These are phyloP conservation scores for Mimas tiliae DNA, from an alignment of 2,888 invertebrate genomes.

Conservation along the genomic window DNA sequence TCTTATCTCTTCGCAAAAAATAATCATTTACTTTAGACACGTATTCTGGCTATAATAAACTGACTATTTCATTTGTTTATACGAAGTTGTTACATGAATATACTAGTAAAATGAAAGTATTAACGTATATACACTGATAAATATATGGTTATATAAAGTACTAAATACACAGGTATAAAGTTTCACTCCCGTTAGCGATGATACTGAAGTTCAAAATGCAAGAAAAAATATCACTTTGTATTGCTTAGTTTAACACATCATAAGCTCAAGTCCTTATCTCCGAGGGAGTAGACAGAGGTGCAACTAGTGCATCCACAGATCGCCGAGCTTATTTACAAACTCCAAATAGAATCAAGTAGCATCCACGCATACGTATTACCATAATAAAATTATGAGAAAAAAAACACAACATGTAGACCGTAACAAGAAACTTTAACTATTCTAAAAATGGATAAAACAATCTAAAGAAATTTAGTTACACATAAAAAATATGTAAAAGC, in stretches of 20 bases:
- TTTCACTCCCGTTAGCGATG: too few species aligned
- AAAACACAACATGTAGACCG: conserved; percentile 6
- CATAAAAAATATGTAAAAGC: neutral
- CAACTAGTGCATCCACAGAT: too few species aligned
- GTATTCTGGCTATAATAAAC: neutral
- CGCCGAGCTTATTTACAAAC: too few species aligned
- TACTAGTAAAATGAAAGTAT: neutral
- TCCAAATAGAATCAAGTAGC: neutral
- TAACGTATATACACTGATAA: too few species aligned
- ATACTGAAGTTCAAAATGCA: too few species aligned
- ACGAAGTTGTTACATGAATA: too few species aligned
- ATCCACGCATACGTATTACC: neutral
- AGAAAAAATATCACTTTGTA: too few species aligned
- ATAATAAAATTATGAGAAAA: neutral
- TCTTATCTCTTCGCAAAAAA: conserved; percentile 33
- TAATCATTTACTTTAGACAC: conserved; percentile 2
- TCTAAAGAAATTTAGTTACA: conserved; percentile 4
- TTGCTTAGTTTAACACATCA: too few species aligned
- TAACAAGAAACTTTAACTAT: conserved; percentile 12
- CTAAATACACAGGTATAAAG: too few species aligned
- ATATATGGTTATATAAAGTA: too few species aligned
- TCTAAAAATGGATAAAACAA: conserved; percentile 11
- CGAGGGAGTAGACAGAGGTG: too few species aligned
- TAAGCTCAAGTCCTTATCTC: too few species aligned
- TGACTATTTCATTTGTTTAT: neutral